These are phyloP conservation scores for Hymenochirus boettgeri DNA, from an alignment of 2,113 vertebrate genomes.

Conservation along the genomic window DNA sequence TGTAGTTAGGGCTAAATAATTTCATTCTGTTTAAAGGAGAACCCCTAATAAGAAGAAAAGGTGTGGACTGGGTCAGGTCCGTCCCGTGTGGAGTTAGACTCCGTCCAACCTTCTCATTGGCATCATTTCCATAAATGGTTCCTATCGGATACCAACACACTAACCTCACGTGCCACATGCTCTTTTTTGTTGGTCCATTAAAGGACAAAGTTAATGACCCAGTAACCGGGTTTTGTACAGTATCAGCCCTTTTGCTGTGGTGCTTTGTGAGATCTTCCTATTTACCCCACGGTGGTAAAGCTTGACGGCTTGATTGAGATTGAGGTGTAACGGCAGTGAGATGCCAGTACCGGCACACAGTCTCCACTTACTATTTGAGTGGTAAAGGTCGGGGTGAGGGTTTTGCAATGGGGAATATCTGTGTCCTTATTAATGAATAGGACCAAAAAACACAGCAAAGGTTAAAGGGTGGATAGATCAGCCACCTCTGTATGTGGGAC, in stretches of 20 bases:
- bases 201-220: no score
- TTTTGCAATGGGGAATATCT: no score
- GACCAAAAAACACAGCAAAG: no score
- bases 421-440: no score
- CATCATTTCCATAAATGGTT: no score
- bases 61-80: constrained; percentile 63
- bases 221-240: no score
- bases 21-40: constrained; percentile 64
- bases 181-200: no score
- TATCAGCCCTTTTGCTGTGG: neutral
- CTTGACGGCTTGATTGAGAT: constrained; percentile 89
- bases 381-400: constrained; percentile 52
- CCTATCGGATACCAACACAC: no score
- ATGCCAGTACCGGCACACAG: constrained; percentile 89
- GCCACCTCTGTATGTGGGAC: no score
- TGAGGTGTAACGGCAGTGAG: constrained; percentile 87
- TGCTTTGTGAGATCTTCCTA: neutral
- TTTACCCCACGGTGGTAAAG: constrained; percentile 45
- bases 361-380: constrained; percentile 89
- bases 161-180: no score
- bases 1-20: neutral
- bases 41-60: constrained; percentile 85
- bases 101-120: no score
- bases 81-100: constrained; percentile 68
- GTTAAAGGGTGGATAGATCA: no score